phyloP scores from a whole-genome alignment of 2,113 vertebrate species.

The Eretmochelys imbricata region DNA sequence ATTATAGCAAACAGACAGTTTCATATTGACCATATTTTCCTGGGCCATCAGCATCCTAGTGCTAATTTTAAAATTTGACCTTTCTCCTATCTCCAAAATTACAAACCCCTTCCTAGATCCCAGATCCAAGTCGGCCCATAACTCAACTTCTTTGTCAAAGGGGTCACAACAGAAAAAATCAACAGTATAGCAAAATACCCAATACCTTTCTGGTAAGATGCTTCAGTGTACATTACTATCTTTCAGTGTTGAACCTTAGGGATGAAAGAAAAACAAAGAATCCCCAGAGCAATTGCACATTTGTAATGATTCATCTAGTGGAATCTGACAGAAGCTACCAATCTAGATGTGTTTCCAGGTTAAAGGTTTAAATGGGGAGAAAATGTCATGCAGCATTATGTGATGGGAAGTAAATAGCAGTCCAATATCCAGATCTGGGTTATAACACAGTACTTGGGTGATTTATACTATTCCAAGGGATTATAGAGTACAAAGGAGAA shows the following conservation, averaged over 20 bases:
- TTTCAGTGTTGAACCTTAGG: neutral
- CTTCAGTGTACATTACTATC: fast-evolving
- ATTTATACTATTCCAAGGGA: neutral
- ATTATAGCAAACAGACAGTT: neutral
- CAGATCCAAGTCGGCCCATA: neutral
- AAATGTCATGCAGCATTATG: neutral
- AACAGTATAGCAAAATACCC: neutral
- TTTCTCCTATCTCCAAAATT: neutral
- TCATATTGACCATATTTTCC: neutral
- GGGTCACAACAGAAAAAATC: neutral
- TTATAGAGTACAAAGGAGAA: neutral
- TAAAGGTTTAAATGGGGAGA: neutral
- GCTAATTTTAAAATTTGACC: neutral
- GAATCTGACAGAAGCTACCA: neutral
- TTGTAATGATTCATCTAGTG: neutral
- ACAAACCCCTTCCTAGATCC: neutral
- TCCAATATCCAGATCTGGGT: neutral
- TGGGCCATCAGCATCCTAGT: neutral
- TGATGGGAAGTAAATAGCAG: neutral
- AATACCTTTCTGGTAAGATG: neutral
- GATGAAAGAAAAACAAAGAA: neutral
- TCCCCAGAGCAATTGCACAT: neutral
- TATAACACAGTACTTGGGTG: neutral
- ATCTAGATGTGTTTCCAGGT: neutral
- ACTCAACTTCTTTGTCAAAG: neutral